Evolutionary conservation across 2,113 vertebrate genomes (phyloP).

Genomic region (Ptilonorhynchus violaceus): DNA sequence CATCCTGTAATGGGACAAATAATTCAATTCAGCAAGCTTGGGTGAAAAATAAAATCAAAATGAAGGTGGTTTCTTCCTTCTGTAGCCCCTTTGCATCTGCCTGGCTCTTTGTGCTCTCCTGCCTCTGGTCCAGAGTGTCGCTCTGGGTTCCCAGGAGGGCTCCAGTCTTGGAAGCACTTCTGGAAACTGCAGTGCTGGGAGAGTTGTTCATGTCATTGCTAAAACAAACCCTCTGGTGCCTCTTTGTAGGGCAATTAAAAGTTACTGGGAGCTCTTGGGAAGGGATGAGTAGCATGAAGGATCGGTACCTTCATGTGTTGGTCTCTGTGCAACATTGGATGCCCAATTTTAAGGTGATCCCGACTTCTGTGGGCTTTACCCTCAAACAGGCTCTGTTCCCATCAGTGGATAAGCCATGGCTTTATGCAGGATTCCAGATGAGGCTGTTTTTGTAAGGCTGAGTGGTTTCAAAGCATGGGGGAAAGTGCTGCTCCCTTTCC

Average conservation of each 20-base stretch:
- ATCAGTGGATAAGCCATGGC: accelerated
- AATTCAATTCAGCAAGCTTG: background rate
- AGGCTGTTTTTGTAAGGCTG: background rate
- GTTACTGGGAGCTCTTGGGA: background rate
- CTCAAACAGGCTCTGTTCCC: background rate
- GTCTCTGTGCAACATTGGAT: background rate
- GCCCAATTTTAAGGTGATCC: background rate
- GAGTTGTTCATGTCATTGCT: background rate
- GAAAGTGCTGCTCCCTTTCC: background rate
- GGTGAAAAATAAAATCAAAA: background rate
- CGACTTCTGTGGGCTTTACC: background rate
- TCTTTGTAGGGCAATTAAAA: background rate
- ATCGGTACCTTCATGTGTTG: background rate
- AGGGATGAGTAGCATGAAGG: background rate
- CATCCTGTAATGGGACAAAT: background rate
- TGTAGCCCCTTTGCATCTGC: background rate
- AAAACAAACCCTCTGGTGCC: background rate
- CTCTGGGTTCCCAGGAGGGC: background rate
- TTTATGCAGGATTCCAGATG: background rate
- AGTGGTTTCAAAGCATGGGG: background rate
- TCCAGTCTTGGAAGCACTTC: background rate
- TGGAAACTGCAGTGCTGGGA: background rate
- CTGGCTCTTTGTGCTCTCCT: background rate
- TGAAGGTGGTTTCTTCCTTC: background rate
- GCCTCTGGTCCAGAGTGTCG: background rate